Evolutionary conservation across 1,140 invertebrate genomes (phyloP), one percentile per base, ranked within the genome.

Genomic region (Druon quercuslanigerum): DNA sequence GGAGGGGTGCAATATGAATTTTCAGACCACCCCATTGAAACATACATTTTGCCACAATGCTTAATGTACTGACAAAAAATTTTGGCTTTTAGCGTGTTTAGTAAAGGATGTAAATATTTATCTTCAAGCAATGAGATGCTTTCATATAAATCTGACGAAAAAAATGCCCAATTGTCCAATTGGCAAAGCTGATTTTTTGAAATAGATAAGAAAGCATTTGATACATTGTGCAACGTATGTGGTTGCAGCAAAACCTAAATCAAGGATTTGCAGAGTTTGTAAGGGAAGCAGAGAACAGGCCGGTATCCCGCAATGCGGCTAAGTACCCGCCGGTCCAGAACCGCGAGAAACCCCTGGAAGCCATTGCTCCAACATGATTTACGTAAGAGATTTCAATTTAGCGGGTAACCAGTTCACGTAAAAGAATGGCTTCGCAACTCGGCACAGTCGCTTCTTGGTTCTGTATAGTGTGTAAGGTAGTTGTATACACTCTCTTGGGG

Each of bases 321-420:
- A 81, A 84, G 77, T 81, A 85, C 79, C 83, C 79, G 73, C 81
- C 72, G 73, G 76, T 74, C 76, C 81, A 82, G 78, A 85, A 82
- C 80, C 79, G 78, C 73, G 74, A 75, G 78, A 57, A 56, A 79
- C 50, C 74, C 73, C 75, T 71, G 73, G 73, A 78, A 82, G 70
- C 83, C 82, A 84, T 86, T 86, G 84, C 84, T 83, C 79, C 78
- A 81, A 79, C 80, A 82, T 86, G 83, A 86, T 86, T 86, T 84
- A 86, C 79, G 83, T 81, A 81, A 81, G 76, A 81, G 82, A 82
- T 86, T 84, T 81, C 80, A 86, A 83, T 86, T 84, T 82, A 78
- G 81, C 81, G 77, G 77, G 71, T 74, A 66, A 66, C 60, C 60
- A 66, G 60, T 66, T 66, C 60, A 66, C 60, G 60, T 66, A 66